These are phyloP conservation scores for Maniola jurtina DNA, from an alignment of 1,140 invertebrate genomes.

Conservation along the genomic window DNA sequence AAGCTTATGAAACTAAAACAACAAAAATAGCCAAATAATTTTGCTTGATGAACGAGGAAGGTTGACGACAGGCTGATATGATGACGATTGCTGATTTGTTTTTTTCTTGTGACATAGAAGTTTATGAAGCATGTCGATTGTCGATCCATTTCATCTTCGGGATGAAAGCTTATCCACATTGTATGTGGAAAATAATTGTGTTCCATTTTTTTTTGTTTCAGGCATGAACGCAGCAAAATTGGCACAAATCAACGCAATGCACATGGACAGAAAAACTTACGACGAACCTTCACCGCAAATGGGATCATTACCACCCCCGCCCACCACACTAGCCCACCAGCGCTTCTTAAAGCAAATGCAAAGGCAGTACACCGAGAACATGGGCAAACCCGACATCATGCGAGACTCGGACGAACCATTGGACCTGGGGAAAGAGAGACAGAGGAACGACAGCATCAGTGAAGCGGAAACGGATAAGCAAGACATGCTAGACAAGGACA, in stretches of 20 bases:
- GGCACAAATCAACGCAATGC: slow-evolving; percentile 84
- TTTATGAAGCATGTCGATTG: no score
- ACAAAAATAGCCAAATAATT: no score
- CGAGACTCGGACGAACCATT: slow-evolving; percentile 69
- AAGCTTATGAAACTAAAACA: no score
- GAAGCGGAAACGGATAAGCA: slow-evolving; percentile 53
- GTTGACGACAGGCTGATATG: no score
- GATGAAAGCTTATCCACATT: neutral
- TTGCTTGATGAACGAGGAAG: no score
- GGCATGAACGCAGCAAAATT: slow-evolving; percentile 84
- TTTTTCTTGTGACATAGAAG: no score
- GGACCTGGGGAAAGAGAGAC: slow-evolving; percentile 72
- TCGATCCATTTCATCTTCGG: no score
- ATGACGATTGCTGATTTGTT: no score
- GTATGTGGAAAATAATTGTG: neutral
- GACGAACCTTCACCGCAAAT: slow-evolving; percentile 72
- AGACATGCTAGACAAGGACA: slow-evolving; percentile 57
- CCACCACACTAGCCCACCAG: slow-evolving; percentile 75
- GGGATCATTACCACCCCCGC: slow-evolving; percentile 71
- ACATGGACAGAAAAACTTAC: slow-evolving; percentile 79
- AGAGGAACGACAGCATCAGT: slow-evolving; percentile 56
- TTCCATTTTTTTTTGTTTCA: slow-evolving; percentile 32
- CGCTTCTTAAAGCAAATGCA: slow-evolving; percentile 82
- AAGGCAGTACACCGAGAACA: slow-evolving; percentile 73
- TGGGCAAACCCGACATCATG: slow-evolving; percentile 68